Base-by-base conservation (phyloP, 2,888 invertebrate genomes). In the Nomada fabriciana region DNA sequence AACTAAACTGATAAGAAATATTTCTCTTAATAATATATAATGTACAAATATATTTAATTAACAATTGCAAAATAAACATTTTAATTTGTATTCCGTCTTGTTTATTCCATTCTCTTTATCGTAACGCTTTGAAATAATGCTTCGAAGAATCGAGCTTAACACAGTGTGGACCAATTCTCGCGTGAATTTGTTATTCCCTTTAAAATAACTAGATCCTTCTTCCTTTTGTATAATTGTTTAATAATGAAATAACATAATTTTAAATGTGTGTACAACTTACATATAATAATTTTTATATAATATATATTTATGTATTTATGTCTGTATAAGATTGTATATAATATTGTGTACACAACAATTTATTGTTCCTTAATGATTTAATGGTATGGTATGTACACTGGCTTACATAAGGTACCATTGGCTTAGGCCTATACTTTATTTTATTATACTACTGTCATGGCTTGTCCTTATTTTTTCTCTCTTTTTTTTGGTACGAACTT, bases 341-440 rank as follows among this genome's bases (percentile, higher is more conserved):
- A 80, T 84, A 85, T 86, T 85, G 81, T 83, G 77, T 85, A 85
- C 84, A 86, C 81, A 84, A 80, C 83, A 80, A 86, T 85, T 84
- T 79, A 88, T 89, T 89, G 81, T 89, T 88, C 84, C 89, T 90
- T 92, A 90, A 86, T 82, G 71, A 82, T 84, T 83, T 90, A 90
- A 88, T 89, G 91, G 91, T 91, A 91, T 91, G 86, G 71, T 93
- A 93, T 93, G 87, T 93, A 93, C 93, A 93, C 79, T 91, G 89
- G 84, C 85, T 91, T 89, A 90, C 89, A 89, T 91, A 90, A 91
- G 89, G 90, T 91, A 92, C 90, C 89, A 87, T 91, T 88, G 92
- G 91, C 88, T 89, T 93, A 93, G 92, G 92, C 93, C 92, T 90
- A 90, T 90, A 90, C 85, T 91, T 90, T 82, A 82, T 86, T 89